Evolutionary conservation across 2,113 vertebrate genomes (phyloP).

Genomic region (Shinisaurus crocodilurus): DNA sequence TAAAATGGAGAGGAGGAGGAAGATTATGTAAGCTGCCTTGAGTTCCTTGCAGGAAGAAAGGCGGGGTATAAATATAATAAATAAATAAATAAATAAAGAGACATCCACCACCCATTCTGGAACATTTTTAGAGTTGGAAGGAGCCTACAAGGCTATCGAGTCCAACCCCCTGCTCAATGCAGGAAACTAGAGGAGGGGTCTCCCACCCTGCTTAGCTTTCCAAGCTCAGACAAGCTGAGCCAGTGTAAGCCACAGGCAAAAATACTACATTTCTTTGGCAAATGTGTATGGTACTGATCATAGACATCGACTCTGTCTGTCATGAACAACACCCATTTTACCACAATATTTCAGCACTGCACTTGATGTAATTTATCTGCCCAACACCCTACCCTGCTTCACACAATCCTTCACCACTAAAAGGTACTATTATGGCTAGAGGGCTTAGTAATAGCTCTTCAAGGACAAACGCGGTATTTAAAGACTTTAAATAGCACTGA

Average conservation of each 20-base stretch:
- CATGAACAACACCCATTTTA: not conserved
- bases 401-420: slow-evolving; percentile 7
- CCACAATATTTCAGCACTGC: not conserved
- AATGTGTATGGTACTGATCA: not conserved
- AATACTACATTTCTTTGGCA: not conserved
- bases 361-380: slow-evolving; percentile 2
- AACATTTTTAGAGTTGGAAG: too few species aligned
- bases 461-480: slow-evolving; percentile 21
- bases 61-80: too few species aligned
- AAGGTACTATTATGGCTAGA: slow-evolving; percentile 17
- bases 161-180: too few species aligned
- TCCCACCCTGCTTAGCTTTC: too few species aligned
- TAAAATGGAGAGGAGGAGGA: too few species aligned
- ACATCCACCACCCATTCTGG: not conserved
- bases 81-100: too few species aligned
- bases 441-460: slow-evolving; percentile 8
- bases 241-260: too few species aligned
- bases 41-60: too few species aligned
- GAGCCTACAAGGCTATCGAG: too few species aligned
- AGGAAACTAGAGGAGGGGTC: too few species aligned
- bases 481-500: slow-evolving; percentile 4
- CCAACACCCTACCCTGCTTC: not conserved
- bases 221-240: too few species aligned
- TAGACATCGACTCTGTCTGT: not conserved
- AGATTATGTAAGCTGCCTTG: too few species aligned